A percentile compares a stretch with the other conserved stretches of the same genome.
These are phyloP conservation scores for Phortica okadai DNA, from an alignment of 2,888 invertebrate species.

Conservation along the genomic window DNA sequence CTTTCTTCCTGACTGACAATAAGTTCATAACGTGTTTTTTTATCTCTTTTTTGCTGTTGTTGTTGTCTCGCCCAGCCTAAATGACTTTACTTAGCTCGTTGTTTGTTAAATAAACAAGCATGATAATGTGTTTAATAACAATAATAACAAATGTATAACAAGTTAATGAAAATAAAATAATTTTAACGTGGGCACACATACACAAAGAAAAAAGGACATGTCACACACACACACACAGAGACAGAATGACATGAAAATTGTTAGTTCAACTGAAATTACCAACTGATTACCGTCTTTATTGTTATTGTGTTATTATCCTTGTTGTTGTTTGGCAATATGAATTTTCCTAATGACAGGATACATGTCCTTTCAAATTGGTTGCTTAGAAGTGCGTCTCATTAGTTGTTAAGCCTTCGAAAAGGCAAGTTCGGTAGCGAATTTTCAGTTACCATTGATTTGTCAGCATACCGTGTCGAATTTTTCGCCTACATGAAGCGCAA, in stretches of 20 bases:
- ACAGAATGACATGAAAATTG: neutral
- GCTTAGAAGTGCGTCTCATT: neutral
- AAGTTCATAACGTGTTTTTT: constrained; percentile 9
- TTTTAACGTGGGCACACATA: constrained; percentile 2
- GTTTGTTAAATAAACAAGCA: constrained; percentile 33
- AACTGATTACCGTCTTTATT: constrained; percentile 14
- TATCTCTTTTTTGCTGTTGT: constrained; percentile 15
- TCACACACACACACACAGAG: neutral
- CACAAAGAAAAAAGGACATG: neutral
- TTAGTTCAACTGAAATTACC: constrained; percentile 21
- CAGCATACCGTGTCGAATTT: too few species aligned
- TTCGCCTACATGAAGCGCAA: too few species aligned
- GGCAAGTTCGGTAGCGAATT: neutral
- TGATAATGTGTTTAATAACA: constrained; percentile 39
- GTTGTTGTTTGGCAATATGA: neutral
- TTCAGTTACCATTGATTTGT: too few species aligned
- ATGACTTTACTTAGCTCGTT: constrained; percentile 18
- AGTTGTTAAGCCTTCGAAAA: neutral
- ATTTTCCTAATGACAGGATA: neutral
- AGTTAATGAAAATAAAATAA: constrained; percentile 38
- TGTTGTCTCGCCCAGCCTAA: constrained; percentile 10
- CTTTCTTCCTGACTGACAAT: neutral
- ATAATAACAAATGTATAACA: constrained; percentile 35
- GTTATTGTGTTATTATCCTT: constrained; percentile 16
- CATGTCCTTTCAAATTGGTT: neutral